A percentile compares a stretch with the other conserved stretches of the same genome.
phyloP scores from a whole-genome alignment of 53 echinoderm and acorn worm species.

The Crossaster papposus region DNA sequence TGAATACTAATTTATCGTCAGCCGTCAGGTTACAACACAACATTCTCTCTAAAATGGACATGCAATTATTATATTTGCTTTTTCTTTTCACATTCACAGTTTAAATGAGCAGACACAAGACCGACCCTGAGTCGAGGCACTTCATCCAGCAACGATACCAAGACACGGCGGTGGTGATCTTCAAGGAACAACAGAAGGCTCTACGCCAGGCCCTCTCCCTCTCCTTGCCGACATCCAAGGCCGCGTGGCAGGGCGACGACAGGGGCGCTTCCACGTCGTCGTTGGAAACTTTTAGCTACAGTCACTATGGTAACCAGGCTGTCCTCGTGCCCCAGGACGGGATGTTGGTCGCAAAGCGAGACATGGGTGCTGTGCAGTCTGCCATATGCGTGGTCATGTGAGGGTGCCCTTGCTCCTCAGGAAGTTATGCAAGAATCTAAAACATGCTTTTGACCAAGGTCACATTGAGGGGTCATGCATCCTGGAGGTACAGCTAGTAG shows the following conservation, averaged over 20 bases:
- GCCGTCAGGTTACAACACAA: no score
- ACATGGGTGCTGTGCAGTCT: conserved; percentile 68
- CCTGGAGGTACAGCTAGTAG: no score
- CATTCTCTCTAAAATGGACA: no score
- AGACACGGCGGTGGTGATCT: conserved; percentile 74
- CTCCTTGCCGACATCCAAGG: conserved; percentile 22
- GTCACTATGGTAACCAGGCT: conserved; percentile 84
- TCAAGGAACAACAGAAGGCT: conserved; percentile 70
- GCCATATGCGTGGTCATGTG: conserved; percentile 78
- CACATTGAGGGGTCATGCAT: no score
- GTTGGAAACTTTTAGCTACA: conserved; percentile 50
- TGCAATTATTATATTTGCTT: no score
- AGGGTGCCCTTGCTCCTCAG: not conserved
- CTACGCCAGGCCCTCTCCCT: not conserved
- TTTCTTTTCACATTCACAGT: not conserved
- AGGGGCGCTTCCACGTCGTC: conserved; percentile 9
- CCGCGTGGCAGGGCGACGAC: conserved; percentile 41
- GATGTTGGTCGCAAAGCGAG: conserved; percentile 60
- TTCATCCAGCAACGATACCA: conserved; percentile 65
- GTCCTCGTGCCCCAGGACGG: conserved; percentile 68
- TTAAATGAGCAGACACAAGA: conserved; percentile 68
- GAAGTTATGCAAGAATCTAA: not conserved
- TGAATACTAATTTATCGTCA: no score
- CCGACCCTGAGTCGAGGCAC: conserved; percentile 50
- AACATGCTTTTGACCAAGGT: not conserved